Conservation (phyloP, 2,888 invertebrate genomes). For the Oscheius sp. region DNA sequence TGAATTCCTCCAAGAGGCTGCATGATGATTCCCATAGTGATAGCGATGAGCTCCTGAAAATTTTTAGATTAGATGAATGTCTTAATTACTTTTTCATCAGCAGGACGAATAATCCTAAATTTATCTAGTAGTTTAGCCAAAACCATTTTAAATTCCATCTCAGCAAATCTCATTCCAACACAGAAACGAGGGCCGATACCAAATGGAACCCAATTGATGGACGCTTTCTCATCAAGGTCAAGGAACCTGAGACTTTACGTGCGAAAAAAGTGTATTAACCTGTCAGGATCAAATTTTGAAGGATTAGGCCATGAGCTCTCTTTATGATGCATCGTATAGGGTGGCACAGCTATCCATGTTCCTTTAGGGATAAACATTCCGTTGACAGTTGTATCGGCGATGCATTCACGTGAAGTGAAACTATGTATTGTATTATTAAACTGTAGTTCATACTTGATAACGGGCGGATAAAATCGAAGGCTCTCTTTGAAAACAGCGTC, state of each 20-base stretch:
- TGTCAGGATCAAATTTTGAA: conserved; percentile 56
- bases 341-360: conserved; percentile 33
- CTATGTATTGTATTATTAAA: conserved; percentile 20
- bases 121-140: conserved; percentile 46
- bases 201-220: conserved; percentile 63
- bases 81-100: conserved; percentile 21
- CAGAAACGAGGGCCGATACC: conserved; percentile 66
- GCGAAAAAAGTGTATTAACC: conserved; percentile 31
- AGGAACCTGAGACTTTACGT: conserved; percentile 30
- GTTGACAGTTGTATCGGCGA: conserved; percentile 46
- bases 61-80: not conserved
- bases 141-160: conserved; percentile 64
- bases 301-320: conserved; percentile 56
- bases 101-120: conserved; percentile 35
- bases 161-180: conserved; percentile 66
- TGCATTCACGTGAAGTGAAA: conserved; percentile 53
- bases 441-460: conserved; percentile 50
- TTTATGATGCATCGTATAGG: conserved; percentile 41
- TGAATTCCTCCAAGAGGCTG: conserved; percentile 20
- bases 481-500: conserved; percentile 66
- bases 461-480: conserved; percentile 61
- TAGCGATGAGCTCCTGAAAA: conserved; percentile 14
- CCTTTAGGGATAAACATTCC: conserved; percentile 47
- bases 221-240: conserved; percentile 34
- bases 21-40: conserved; percentile 22